These are phyloP conservation scores for Galago senegalensis DNA, from an alignment of 2,797 vertebrate species.

Conservation along the genomic window DNA sequence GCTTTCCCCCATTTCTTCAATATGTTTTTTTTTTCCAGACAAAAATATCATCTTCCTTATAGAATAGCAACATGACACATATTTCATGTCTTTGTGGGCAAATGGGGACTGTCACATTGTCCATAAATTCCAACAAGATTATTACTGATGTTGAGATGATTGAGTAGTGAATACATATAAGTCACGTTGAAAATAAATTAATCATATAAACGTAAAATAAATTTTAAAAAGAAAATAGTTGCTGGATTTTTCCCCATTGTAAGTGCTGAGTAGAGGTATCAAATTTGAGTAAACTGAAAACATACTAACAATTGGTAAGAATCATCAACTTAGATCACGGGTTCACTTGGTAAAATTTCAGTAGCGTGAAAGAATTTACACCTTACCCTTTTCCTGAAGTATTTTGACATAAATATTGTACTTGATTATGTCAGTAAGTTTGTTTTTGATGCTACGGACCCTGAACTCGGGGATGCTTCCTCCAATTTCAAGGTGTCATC, in stretches of 20 bases:
- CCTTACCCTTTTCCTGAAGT: not conserved
- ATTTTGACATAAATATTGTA: constrained; percentile 16
- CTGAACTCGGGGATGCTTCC: not conserved
- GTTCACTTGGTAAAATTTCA: constrained; percentile 24
- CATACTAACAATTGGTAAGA: not conserved
- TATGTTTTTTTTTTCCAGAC: not conserved
- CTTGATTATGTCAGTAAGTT: not conserved
- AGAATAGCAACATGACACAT: constrained; percentile 8
- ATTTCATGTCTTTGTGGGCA: not conserved
- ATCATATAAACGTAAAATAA: not conserved
- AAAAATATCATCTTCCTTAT: constrained; percentile 24
- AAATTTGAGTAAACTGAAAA: constrained; percentile 16
- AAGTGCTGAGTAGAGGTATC: not conserved
- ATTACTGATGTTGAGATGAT: not conserved
- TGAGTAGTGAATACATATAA: not conserved
- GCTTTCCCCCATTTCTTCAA: not conserved
- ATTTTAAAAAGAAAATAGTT: not conserved
- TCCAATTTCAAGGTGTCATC: not conserved
- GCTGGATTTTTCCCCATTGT: not conserved
- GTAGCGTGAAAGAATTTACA: not conserved
- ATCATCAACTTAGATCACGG: not conserved
- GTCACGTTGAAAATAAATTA: constrained; percentile 45
- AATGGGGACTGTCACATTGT: not conserved
- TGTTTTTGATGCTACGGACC: not conserved
- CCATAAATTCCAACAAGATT: not conserved